A percentile compares a stretch with the other conserved stretches of the same genome.
phyloP scores from a whole-genome alignment of 1,140 invertebrate species.

The Drosophila mojavensis region DNA sequence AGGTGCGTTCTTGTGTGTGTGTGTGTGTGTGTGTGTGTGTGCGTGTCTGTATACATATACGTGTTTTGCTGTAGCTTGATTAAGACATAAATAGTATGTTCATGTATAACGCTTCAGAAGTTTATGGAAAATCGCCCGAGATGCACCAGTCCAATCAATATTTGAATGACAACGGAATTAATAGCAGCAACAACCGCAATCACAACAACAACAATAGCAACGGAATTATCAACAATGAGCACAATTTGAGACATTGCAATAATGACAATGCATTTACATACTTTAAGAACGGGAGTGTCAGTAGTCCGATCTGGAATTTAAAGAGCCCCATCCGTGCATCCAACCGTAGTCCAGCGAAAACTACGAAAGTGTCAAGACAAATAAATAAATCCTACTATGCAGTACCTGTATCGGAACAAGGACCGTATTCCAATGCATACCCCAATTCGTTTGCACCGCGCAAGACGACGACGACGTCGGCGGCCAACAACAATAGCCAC shows the following conservation, averaged over 20 bases:
- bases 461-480: background rate
- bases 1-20: slow-evolving; percentile 19
- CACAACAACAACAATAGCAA: slow-evolving; percentile 27
- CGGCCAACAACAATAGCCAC: slow-evolving; percentile 44
- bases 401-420: slow-evolving; percentile 31
- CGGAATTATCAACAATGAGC: background rate
- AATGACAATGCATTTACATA: slow-evolving; percentile 66
- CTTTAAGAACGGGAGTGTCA: slow-evolving; percentile 47
- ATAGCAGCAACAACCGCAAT: background rate
- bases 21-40: background rate
- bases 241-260: slow-evolving; percentile 43
- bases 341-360: slow-evolving; percentile 46
- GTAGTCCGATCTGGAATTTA: slow-evolving; percentile 31
- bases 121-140: slow-evolving; percentile 37
- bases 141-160: slow-evolving; percentile 60
- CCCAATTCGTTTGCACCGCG: slow-evolving; percentile 25
- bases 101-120: slow-evolving; percentile 30
- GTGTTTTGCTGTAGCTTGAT: background rate
- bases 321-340: slow-evolving; percentile 30
- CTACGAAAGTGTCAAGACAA: slow-evolving; percentile 10
- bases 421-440: slow-evolving; percentile 37
- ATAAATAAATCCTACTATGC: slow-evolving; percentile 30
- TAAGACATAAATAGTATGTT: slow-evolving; percentile 35
- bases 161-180: slow-evolving; percentile 39
- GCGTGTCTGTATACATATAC: slow-evolving; percentile 2